Conservation (phyloP, 2,113 vertebrate species). For the Ciconia boyciana region DNA sequence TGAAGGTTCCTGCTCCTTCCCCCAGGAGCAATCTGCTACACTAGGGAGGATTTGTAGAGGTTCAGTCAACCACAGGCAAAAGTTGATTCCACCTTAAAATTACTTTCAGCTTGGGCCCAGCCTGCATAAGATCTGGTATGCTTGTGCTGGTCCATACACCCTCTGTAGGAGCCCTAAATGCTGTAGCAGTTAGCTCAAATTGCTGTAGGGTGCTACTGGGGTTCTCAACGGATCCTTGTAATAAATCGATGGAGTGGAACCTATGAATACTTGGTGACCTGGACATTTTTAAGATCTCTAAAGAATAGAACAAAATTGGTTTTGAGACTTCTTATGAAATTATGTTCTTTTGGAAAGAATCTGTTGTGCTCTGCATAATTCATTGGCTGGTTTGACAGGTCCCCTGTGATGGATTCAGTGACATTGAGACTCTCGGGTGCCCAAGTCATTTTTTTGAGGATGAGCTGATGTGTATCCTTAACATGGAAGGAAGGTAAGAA, state of each 20-base stretch:
- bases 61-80: neutral
- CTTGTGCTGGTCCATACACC: neutral
- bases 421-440: constrained; percentile 91
- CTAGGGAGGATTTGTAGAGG: neutral
- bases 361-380: neutral
- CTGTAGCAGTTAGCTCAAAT: neutral
- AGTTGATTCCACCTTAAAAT: neutral
- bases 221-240: neutral
- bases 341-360: neutral
- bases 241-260: neutral
- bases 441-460: constrained; percentile 97
- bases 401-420: constrained; percentile 93
- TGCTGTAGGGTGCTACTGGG: neutral
- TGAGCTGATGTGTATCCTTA: constrained; percentile 92
- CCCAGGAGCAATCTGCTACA: neutral
- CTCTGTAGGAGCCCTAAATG: neutral
- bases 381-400: constrained; percentile 76
- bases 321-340: neutral
- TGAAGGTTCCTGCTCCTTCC: neutral
- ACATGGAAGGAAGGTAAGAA: constrained; percentile 89
- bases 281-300: neutral
- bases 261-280: neutral
- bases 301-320: neutral
- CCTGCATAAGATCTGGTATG: neutral
- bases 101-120: neutral